These are phyloP conservation scores for Macroramphosus scolopax DNA, from an alignment of 2,797 vertebrate genomes.

Conservation along the genomic window DNA sequence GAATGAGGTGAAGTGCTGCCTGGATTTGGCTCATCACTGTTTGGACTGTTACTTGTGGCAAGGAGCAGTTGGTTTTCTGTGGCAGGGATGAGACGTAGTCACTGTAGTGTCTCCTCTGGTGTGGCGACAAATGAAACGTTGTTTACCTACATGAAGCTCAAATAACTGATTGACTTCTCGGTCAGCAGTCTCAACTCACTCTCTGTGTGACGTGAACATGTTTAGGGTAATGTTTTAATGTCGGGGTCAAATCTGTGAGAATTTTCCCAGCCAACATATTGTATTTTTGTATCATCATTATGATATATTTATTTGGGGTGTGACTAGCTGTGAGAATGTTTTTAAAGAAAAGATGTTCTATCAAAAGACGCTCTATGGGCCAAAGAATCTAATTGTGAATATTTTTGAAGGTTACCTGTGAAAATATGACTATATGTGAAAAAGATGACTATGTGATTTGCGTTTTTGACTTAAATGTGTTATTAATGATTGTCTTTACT, in stretches of 20 bases:
- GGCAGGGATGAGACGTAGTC: not conserved
- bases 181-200: conserved; percentile 16
- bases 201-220: conserved; percentile 49
- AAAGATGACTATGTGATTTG: conserved; percentile 12
- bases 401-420: conserved; percentile 41
- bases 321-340: conserved; percentile 32
- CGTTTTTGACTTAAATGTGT: conserved; percentile 46
- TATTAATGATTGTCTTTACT: conserved; percentile 43
- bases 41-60: conserved; percentile 27
- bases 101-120: conserved; percentile 14
- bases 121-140: conserved; percentile 3
- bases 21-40: conserved; percentile 16
- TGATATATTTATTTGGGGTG: conserved; percentile 64
- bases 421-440: too few relatives aligned
- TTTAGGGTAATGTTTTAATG: conserved; percentile 47
- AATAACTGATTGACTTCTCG: conserved; percentile 17
- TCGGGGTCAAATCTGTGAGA: conserved; percentile 46
- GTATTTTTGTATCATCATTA: conserved; percentile 69
- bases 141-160: conserved; percentile 24
- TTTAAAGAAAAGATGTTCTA: conserved; percentile 9
- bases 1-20: conserved; percentile 26
- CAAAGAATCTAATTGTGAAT: conserved; percentile 36
- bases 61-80: conserved; percentile 3
- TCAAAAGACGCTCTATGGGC: conserved; percentile 44
- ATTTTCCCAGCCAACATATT: conserved; percentile 48